Percentiles rank a stretch among this genome's conserved stretches.
Conservation (phyloP, 2,888 invertebrate species). For the Arge pagana region DNA sequence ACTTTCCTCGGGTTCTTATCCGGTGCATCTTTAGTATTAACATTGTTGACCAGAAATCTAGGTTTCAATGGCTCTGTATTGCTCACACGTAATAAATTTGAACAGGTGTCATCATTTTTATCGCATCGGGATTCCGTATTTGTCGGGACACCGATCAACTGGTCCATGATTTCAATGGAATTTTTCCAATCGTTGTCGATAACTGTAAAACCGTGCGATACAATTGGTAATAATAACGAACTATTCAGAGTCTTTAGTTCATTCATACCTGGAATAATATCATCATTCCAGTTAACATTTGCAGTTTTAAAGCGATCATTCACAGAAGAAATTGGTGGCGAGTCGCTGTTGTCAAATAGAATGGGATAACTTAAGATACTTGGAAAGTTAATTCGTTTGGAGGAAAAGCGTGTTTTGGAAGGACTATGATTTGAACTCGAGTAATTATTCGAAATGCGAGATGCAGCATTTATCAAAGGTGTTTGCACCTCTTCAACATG, state of each 20-base stretch:
- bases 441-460: background rate
- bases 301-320: background rate
- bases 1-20: slow-evolving; percentile 26
- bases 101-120: slow-evolving; percentile 1
- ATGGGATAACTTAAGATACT: background rate
- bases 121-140: too few species aligned
- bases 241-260: too few species aligned
- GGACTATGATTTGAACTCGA: background rate
- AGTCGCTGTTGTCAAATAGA: background rate
- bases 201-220: background rate
- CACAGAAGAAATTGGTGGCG: background rate
- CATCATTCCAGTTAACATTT: too few species aligned
- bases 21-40: slow-evolving; percentile 1
- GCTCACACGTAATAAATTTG: background rate
- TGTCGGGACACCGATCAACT: background rate
- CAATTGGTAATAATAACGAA: background rate
- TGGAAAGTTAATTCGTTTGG: too few species aligned
- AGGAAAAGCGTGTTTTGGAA: too few species aligned
- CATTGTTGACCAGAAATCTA: slow-evolving; percentile 1
- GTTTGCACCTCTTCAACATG: background rate
- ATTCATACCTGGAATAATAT: too few species aligned
- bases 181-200: slow-evolving; percentile 3
- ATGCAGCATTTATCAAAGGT: background rate
- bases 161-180: slow-evolving; percentile 1
- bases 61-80: slow-evolving; percentile 3